Conservation (phyloP, 2,888 invertebrate species). For the Dinocampus coccinellae region DNA sequence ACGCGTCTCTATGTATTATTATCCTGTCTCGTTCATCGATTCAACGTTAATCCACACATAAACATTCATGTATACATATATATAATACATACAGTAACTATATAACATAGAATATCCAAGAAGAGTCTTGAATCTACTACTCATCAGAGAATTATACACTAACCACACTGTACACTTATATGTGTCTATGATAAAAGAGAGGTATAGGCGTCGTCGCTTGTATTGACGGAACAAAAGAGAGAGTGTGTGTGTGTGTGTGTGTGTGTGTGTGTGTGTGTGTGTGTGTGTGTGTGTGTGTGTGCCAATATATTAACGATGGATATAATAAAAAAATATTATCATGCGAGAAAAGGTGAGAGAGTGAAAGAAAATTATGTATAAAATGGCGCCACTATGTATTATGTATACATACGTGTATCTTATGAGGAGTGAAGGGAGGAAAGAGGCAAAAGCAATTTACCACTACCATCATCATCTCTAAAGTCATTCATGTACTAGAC, state of each 20-base stretch:
- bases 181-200: too few species aligned
- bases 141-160: too few species aligned
- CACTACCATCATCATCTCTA: not conserved
- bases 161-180: too few species aligned
- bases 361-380: not conserved
- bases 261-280: not conserved
- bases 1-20: not conserved
- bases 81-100: too few species aligned
- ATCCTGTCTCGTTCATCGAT: not conserved
- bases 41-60: not conserved
- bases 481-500: not conserved
- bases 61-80: not conserved
- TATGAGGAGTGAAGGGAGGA: too few species aligned
- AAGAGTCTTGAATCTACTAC: too few species aligned
- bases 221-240: not conserved
- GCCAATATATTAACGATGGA: not conserved
- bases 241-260: constrained; percentile 17
- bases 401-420: too few species aligned
- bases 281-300: not conserved
- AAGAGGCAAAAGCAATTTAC: not conserved
- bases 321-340: not conserved
- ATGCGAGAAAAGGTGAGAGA: not conserved
- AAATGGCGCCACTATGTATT: too few species aligned
- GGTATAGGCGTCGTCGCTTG: not conserved
- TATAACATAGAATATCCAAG: too few species aligned